These are phyloP conservation scores for Conger conger DNA, from an alignment of 2,113 vertebrate species.

Conservation along the genomic window DNA sequence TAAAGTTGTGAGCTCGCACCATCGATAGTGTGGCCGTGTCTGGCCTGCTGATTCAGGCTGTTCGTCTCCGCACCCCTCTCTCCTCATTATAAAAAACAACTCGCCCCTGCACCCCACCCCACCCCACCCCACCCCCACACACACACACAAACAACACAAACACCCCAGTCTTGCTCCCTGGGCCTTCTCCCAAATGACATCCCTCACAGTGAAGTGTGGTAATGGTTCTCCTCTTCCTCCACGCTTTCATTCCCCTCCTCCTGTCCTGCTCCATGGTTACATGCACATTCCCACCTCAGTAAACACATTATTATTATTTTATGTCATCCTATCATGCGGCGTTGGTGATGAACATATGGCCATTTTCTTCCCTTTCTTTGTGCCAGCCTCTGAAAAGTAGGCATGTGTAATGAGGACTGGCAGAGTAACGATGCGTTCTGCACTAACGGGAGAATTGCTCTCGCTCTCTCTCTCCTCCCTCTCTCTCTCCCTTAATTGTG, in stretches of 20 bases:
- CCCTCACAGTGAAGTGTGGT: not conserved
- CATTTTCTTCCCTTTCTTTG: not conserved
- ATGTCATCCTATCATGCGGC: not conserved
- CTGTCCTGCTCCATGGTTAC: not conserved
- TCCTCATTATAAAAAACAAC: not conserved
- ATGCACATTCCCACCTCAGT: not conserved
- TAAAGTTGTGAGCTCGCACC: not conserved
- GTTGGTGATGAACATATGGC: not conserved
- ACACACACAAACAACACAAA: no score
- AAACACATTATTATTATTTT: not conserved
- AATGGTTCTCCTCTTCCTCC: not conserved
- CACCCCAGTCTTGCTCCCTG: not conserved
- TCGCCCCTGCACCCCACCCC: not conserved
- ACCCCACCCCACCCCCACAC: no score
- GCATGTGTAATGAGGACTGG: not conserved
- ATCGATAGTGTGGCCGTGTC: not conserved
- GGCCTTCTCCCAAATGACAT: not conserved
- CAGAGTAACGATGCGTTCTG: not conserved
- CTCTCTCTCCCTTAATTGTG: constrained; percentile 15
- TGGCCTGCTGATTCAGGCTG: not conserved
- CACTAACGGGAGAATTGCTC: not conserved
- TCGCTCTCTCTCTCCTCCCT: not conserved
- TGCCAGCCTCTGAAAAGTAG: not conserved
- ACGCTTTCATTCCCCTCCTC: not conserved
- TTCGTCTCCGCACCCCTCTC: not conserved